Evolutionary conservation across 2,113 vertebrate genomes (phyloP).

Genomic region (Acanthochromis polyacanthus): DNA sequence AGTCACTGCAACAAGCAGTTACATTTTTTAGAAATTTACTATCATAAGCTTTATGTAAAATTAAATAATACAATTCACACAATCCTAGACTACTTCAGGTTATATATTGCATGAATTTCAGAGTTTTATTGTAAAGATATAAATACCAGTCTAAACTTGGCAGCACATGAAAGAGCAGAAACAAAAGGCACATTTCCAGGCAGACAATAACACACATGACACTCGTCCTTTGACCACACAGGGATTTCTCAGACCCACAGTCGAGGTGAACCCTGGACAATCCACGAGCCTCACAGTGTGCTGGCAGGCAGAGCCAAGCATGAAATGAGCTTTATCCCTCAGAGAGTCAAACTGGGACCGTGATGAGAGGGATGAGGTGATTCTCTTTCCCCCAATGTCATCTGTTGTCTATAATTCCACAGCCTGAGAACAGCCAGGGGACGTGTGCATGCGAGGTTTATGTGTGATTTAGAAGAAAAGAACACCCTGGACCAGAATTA

Average conservation of each 20-base stretch:
- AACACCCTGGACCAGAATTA: not conserved
- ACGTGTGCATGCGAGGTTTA: conserved; percentile 24
- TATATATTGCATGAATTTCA: too few relatives aligned
- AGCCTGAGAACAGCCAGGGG: conserved; percentile 25
- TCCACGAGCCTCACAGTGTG: conserved; percentile 21
- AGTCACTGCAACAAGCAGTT: too few relatives aligned
- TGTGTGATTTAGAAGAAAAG: conserved; percentile 28
- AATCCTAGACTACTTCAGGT: too few relatives aligned
- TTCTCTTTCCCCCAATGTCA: conserved; percentile 42
- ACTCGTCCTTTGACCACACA: conserved; percentile 20
- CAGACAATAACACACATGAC: not conserved
- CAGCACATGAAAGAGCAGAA: not conserved
- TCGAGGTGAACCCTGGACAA: conserved; percentile 33
- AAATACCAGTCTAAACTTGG: not conserved
- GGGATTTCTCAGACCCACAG: conserved; percentile 33
- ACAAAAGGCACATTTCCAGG: not conserved
- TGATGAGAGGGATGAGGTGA: conserved; percentile 51
- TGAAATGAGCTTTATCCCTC: conserved; percentile 69
- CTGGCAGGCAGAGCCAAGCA: conserved; percentile 47
- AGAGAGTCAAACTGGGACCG: conserved; percentile 37
- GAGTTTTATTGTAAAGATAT: not conserved
- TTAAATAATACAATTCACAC: too few relatives aligned
- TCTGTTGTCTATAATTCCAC: conserved; percentile 60
- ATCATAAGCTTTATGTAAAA: too few relatives aligned
- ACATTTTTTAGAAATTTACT: too few relatives aligned